Evolutionary conservation across 2,113 vertebrate species (phyloP).

Genomic region (Cricetomys ansorgei): DNA sequence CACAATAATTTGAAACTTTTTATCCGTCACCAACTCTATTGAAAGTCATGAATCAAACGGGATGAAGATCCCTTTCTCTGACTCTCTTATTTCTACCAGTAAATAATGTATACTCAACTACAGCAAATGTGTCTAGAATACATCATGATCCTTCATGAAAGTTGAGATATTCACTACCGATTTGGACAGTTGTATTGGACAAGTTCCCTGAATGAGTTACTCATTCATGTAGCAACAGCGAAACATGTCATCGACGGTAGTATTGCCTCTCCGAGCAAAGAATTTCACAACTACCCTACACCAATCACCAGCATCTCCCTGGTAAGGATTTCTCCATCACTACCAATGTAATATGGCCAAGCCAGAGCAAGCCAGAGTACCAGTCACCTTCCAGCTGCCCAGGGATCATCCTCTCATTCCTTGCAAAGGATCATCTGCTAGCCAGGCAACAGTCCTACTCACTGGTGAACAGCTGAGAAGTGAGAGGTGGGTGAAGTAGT

Average conservation of each 20-base stretch:
- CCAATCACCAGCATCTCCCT: not conserved
- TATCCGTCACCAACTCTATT: not conserved
- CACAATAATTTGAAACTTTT: not conserved
- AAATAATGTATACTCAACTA: not conserved
- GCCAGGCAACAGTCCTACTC: constrained; percentile 17
- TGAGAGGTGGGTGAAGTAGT: not conserved
- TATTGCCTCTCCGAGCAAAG: not conserved
- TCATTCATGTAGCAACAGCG: too few species aligned
- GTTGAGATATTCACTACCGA: not conserved
- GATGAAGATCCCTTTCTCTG: not conserved
- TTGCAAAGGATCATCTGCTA: constrained; percentile 30
- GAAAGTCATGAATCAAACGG: not conserved
- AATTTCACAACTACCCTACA: not conserved
- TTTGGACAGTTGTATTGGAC: not conserved
- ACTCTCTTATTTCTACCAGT: not conserved
- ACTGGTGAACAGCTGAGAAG: constrained; percentile 65
- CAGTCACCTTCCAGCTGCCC: constrained; percentile 13
- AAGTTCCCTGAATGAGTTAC: not conserved
- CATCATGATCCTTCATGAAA: not conserved
- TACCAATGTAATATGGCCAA: not conserved
- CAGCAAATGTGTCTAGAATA: not conserved
- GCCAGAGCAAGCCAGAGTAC: not conserved
- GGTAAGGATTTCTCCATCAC: not conserved
- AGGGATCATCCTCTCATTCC: not conserved
- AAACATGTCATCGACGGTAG: not conserved